These are phyloP conservation scores for Takifugu ocellatus DNA, from an alignment of 2,797 vertebrate species.

Conservation along the genomic window DNA sequence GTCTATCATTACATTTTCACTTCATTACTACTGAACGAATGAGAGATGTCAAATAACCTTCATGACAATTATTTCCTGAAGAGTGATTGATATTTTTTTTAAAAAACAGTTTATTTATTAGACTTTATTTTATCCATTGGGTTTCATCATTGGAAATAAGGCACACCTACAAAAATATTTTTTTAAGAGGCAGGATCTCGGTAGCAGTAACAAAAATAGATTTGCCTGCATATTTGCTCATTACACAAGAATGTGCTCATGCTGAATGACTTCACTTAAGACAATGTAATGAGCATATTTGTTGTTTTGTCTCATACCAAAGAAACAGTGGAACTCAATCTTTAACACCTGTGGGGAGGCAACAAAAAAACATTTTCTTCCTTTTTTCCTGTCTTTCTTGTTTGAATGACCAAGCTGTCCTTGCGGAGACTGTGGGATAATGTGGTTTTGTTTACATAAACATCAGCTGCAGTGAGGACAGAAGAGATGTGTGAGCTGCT, in stretches of 20 bases:
- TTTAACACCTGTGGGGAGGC: too few species aligned
- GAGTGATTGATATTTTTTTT: slow-evolving; percentile 23
- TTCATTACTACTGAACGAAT: slow-evolving; percentile 17
- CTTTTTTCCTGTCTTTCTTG: neutral
- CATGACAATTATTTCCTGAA: too few species aligned
- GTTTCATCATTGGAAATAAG: too few species aligned
- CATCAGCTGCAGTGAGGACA: slow-evolving; percentile 54
- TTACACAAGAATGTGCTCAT: too few species aligned
- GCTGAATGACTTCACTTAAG: too few species aligned
- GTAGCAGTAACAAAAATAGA: too few species aligned
- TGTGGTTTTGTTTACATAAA: slow-evolving; percentile 74
- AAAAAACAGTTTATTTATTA: slow-evolving; percentile 25
- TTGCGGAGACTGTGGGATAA: slow-evolving; percentile 25
- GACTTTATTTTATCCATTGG: slow-evolving; percentile 5
- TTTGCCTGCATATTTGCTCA: too few species aligned
- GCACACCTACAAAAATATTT: too few species aligned
- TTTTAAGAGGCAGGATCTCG: too few species aligned
- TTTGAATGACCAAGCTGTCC: slow-evolving; percentile 27
- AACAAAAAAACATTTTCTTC: neutral
- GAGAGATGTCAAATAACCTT: slow-evolving; percentile 7
- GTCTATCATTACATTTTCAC: slow-evolving; percentile 1
- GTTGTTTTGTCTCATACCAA: neutral
- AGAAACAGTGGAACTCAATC: too few species aligned
- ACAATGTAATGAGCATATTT: neutral
- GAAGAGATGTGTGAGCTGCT: slow-evolving; percentile 48